Evolutionary conservation across 2,797 vertebrate genomes (phyloP), one percentile per base, ranked within the genome.

Genomic region (Telmatherina bonti): DNA sequence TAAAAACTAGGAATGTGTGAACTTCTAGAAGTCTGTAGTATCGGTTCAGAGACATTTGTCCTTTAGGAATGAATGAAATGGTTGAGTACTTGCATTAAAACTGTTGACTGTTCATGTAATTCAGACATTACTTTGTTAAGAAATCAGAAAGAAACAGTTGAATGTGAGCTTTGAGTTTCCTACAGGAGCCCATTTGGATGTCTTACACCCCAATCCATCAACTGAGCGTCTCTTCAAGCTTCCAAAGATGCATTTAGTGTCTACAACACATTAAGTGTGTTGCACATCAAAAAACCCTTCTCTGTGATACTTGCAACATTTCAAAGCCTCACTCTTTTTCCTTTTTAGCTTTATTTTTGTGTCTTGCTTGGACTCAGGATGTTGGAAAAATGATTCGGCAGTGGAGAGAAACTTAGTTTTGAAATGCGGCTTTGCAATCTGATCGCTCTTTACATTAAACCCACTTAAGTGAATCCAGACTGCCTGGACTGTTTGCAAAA

Each of bases 401-500:
- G 27, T 47, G 26, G 26, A 66, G 20, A 60, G 69, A 67, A 41
- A 38, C 45, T 78, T 47, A 56, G 11, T 51, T 56, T 10, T 45
- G 30, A 56, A 31, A 33, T 68, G 55, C 52, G 41, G 54, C 33
- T 70, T 22, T 75, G 58, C 24, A 80, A 56, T 30, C 29, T 43
- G 58, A 86, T 68, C 55, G 22, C 60, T 70, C 61, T 24, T 29
- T 77, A 73, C 70, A 58, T 78, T 58, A 64, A 16, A 35, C 59
- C 49, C 45, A 57, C 71, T 38, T 58, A 77, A 87, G 69, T 81
- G 66, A 82, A 72, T 79, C 83, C 85, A 86, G 83, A 74, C 73
- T 53, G 24, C 27, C 60, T 20, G 0, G 60, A 77, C 36, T 53
- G 58, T 76, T 76, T 41, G 67, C 63, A 70, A 65, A 83, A 84